Percentiles rank a stretch among this genome's conserved stretches.
These are phyloP conservation scores for Tubiluchus corallicola DNA, from an alignment of 2,888 invertebrate species.

Conservation along the genomic window DNA sequence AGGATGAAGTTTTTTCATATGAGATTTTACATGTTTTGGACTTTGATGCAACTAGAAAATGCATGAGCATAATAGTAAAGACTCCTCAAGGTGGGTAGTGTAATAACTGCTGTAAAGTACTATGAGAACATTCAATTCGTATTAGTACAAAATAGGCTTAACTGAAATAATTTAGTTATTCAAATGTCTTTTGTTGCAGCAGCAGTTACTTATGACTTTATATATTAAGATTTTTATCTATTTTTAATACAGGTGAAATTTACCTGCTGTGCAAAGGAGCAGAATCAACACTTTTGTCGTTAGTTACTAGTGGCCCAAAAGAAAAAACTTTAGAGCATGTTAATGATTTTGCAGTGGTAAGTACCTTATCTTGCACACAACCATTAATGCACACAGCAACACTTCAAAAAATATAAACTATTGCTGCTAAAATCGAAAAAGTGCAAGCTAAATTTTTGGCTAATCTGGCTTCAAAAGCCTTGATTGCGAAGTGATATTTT, in stretches of 20 bases:
- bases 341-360: slow-evolving; percentile 37
- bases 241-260: slow-evolving; percentile 37
- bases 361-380: slow-evolving; percentile 12
- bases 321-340: slow-evolving; percentile 30
- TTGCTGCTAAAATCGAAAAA: too few relatives aligned
- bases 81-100: slow-evolving; percentile 19
- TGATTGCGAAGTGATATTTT: too few relatives aligned
- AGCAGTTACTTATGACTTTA: too few relatives aligned
- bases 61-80: slow-evolving; percentile 69
- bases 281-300: slow-evolving; percentile 51
- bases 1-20: slow-evolving; percentile 33
- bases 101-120: too few relatives aligned
- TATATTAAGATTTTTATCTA: too few relatives aligned
- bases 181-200: slow-evolving; percentile 7
- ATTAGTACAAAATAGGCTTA: too few relatives aligned
- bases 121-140: too few relatives aligned
- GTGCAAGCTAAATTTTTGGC: too few relatives aligned
- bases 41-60: slow-evolving; percentile 63
- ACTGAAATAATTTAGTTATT: too few relatives aligned
- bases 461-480: too few relatives aligned
- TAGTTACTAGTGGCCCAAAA: slow-evolving; percentile 32
- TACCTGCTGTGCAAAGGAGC: slow-evolving; percentile 65
- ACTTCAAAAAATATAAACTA: too few relatives aligned
- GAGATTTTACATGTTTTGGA: slow-evolving; percentile 58
- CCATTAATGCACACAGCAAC: slow-evolving; percentile 1